Base-by-base conservation (phyloP, 1,140 invertebrate species). In the Drosophila cardini region DNA sequence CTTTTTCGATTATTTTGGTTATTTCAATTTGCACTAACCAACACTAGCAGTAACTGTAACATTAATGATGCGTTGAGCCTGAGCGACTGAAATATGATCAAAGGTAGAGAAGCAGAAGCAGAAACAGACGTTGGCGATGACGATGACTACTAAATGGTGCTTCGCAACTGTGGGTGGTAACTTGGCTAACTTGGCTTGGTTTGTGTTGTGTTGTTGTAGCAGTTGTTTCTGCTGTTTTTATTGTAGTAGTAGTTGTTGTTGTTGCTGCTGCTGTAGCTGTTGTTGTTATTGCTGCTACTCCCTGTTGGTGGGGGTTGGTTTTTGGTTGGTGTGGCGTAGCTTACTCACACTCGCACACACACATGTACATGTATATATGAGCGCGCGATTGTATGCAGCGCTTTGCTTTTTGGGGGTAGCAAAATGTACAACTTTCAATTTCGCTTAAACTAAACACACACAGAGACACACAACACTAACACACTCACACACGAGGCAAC, bases 351-450 rank as follows among this genome's bases (percentile, higher is more conserved):
- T 53, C 71, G 78, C 72, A 71, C 78, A 78, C 75, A 72, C 53
- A 55, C 55, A 63, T 58, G 16, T 21, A 71, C 46, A 34, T 62
- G 62, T 72, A 67, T 68, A 46, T 84, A 75, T 68, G 50, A 73
- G 84, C 84, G 77, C 84, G 87, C 84, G 78, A 77, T 85, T 87
- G 81, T 89, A 89, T 84, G 84, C 84, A 89, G 80, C 76, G 84
- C 84, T 87, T 87, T 84, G 80, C 80, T 89, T 89, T 89, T 90
- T 82, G 84, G 84, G 84, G 84, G 84, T 89, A 89, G 84, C 78
- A 78, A 89, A 89, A 87, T 84, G 80, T 89, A 89, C 84, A 87
- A 89, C 84, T 89, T 89, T 89, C 84, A 83, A 87, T 89, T 89
- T 89, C 84, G 84, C 82, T 89, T 89, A 79, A 86, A 83, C 84